phyloP scores from a whole-genome alignment of 2,797 vertebrate genomes.

The Liasis olivaceus region DNA sequence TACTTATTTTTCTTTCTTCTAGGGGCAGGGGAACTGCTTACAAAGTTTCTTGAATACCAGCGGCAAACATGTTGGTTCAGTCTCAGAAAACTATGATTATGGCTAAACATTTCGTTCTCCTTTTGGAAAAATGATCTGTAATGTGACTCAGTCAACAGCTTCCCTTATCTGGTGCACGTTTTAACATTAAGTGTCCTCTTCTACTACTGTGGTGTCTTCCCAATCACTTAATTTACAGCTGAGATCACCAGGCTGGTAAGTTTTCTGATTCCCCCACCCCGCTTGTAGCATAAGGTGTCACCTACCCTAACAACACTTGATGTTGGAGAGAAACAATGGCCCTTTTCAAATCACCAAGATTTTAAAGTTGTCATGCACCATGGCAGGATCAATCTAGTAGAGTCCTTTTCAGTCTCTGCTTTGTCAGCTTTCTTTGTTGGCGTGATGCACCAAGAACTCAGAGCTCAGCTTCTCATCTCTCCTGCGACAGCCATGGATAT shows the following conservation, averaged over 20 bases:
- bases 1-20: too few species aligned
- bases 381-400: neutral
- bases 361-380: neutral
- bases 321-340: neutral
- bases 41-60: too few species aligned
- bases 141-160: neutral
- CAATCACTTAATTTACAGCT: neutral
- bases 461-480: neutral
- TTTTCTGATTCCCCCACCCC: neutral
- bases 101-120: neutral
- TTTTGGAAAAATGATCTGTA: neutral
- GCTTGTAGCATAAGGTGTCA: neutral
- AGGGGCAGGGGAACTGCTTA: too few species aligned
- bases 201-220: too few species aligned
- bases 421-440: fast-evolving
- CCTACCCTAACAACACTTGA: neutral
- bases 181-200: neutral
- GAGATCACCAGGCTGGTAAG: neutral
- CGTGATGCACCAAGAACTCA: neutral
- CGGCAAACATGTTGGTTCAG: neutral
- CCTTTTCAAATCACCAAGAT: neutral
- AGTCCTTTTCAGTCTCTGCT: neutral
- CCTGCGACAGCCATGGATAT: neutral
- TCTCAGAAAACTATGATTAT: too few species aligned
- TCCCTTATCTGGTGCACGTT: fast-evolving